phyloP scores from a whole-genome alignment of 2,797 vertebrate genomes.

The Orestias chungarensis region DNA sequence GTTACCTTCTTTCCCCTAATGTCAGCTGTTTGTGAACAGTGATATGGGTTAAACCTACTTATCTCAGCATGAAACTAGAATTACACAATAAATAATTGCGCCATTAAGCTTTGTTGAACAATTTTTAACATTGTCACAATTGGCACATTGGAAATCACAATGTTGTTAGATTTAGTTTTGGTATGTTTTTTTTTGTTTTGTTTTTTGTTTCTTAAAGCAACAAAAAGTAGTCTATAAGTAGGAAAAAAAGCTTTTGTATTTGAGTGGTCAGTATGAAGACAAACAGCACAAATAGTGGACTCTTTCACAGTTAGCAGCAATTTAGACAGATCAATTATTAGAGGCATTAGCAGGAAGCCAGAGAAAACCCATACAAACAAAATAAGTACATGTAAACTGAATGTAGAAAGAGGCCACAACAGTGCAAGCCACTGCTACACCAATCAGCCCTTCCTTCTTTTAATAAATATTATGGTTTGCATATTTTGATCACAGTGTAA shows the following conservation, averaged over 20 bases:
- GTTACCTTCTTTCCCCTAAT: constrained; percentile 60
- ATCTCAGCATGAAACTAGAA: constrained; percentile 24
- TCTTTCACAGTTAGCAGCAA: not conserved
- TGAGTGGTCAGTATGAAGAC: not conserved
- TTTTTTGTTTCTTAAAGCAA: not conserved
- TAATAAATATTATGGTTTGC: not conserved
- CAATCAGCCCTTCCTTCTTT: not conserved
- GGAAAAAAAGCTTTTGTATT: not conserved
- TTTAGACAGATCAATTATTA: not conserved
- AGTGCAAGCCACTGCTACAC: not conserved
- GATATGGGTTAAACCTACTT: constrained; percentile 37
- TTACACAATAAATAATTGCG: constrained; percentile 12
- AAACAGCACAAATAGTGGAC: not conserved
- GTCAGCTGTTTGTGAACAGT: constrained; percentile 43
- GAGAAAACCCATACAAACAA: not conserved
- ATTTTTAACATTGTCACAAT: not conserved
- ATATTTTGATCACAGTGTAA: not conserved
- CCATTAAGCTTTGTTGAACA: not conserved
- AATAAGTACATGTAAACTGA: too few relatives aligned
- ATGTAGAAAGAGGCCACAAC: not conserved
- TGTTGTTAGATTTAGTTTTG: not conserved
- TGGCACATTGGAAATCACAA: too few relatives aligned
- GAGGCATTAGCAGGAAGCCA: not conserved
- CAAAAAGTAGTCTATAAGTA: not conserved
- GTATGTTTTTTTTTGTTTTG: not conserved